Conservation (phyloP, 2,113 vertebrate species). For the Balaeniceps rex region DNA sequence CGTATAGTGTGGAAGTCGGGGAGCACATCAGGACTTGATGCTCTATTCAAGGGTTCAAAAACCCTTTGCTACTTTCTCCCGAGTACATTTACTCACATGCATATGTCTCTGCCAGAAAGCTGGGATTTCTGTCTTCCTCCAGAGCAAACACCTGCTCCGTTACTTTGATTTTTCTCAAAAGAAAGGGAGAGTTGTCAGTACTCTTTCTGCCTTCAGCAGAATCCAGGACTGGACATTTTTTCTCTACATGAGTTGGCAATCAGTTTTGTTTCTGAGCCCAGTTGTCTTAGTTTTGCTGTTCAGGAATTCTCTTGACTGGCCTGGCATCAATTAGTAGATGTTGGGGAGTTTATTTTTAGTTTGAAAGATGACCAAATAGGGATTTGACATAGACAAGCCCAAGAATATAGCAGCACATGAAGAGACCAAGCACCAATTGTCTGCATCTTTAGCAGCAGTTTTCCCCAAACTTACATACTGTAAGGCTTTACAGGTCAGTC, state of each 20-base stretch:
- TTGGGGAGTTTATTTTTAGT: constrained; percentile 10
- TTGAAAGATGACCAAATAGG: background rate
- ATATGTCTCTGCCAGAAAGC: background rate
- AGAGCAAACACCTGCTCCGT: background rate
- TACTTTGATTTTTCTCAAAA: constrained; percentile 21
- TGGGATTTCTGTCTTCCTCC: background rate
- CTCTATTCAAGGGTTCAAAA: background rate
- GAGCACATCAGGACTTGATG: background rate
- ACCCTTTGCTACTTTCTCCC: background rate
- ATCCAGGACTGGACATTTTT: background rate
- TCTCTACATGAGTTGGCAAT: background rate
- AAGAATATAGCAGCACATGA: background rate
- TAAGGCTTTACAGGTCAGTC: background rate
- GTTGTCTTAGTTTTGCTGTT: background rate
- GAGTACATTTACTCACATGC: background rate
- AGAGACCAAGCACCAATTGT: background rate
- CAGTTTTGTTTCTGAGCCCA: background rate
- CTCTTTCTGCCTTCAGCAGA: constrained; percentile 16
- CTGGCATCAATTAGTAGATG: background rate
- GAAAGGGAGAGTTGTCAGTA: background rate
- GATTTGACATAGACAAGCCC: background rate
- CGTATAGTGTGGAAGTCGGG: background rate
- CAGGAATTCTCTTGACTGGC: constrained; percentile 30
- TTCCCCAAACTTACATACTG: background rate
- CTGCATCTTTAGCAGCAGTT: background rate